A percentile compares a stretch with the other conserved stretches of the same genome.
phyloP scores from a whole-genome alignment of 2,888 invertebrate genomes.

The Megalurothrips usitatus region DNA sequence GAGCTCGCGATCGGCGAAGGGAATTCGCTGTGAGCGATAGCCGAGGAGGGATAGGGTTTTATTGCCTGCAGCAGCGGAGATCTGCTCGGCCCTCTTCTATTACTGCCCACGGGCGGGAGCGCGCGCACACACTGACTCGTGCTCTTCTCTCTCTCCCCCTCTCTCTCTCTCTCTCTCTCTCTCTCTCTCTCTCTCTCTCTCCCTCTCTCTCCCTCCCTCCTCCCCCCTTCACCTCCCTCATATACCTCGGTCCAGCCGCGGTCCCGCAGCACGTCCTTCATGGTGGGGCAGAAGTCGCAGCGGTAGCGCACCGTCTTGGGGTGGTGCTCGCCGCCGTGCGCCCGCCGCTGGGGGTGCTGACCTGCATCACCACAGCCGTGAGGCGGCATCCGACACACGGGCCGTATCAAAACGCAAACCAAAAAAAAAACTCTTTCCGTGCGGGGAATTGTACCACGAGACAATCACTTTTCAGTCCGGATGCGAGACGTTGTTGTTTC shows the following conservation, averaged over 20 bases:
- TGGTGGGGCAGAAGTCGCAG: constrained; percentile 23
- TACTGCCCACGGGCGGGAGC: not conserved
- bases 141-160: not conserved
- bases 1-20: no score
- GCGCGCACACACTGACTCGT: not conserved
- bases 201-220: not conserved
- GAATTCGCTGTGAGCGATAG: not conserved
- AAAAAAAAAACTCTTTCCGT: no score
- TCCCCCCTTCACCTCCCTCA: not conserved
- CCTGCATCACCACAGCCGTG: no score
- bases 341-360: not conserved
- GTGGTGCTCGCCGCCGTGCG: not conserved
- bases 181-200: no score
- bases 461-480: no score
- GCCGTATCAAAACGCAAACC: no score
- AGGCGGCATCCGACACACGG: not conserved
- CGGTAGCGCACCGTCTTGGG: not conserved
- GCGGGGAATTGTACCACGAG: no score
- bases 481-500: no score
- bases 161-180: no score
- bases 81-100: no score
- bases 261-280: constrained; percentile 36
- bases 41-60: not conserved
- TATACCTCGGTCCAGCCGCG: constrained; percentile 38
- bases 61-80: no score